Conservation (phyloP, 1,140 invertebrate species). For the Teleopsis dalmanni region DNA sequence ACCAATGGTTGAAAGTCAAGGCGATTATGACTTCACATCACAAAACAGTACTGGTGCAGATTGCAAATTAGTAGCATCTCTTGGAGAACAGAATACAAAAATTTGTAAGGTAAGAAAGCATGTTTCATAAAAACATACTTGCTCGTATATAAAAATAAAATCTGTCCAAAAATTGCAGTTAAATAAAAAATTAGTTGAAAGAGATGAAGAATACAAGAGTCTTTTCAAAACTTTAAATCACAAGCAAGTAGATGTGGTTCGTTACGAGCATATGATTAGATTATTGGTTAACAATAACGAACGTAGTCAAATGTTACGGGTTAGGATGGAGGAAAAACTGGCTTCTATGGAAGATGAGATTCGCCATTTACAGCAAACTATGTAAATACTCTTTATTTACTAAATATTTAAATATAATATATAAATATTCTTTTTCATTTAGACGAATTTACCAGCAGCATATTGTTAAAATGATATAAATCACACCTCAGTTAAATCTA, state of each 20-base stretch:
- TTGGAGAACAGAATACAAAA: constrained; percentile 16
- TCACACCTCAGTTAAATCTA: no score
- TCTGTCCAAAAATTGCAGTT: constrained; percentile 33
- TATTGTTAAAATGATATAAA: no score
- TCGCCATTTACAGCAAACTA: constrained; percentile 16
- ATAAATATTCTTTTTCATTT: no score
- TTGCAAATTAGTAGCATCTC: constrained; percentile 14
- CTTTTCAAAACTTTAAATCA: constrained; percentile 47
- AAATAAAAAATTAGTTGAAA: constrained; percentile 47
- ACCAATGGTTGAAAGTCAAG: no score
- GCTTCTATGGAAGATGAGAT: constrained; percentile 50
- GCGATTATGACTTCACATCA: no score
- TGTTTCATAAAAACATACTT: no score
- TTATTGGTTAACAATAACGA: constrained; percentile 54
- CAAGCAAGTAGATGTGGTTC: constrained; percentile 52
- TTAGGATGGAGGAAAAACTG: constrained; percentile 54
- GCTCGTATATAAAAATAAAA: no score
- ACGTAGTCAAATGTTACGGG: constrained; percentile 51
- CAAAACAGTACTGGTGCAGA: no score
- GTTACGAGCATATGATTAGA: constrained; percentile 52
- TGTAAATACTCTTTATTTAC: constrained; percentile 17
- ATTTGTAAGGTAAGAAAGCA: constrained; percentile 23
- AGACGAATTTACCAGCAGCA: no score
- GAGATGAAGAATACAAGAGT: constrained; percentile 50
- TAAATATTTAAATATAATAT: no score